Percentiles rank a stretch among this genome's conserved stretches.
Evolutionary conservation across 2,797 vertebrate genomes (phyloP).

Genomic region (Cephalopachus bancanus): DNA sequence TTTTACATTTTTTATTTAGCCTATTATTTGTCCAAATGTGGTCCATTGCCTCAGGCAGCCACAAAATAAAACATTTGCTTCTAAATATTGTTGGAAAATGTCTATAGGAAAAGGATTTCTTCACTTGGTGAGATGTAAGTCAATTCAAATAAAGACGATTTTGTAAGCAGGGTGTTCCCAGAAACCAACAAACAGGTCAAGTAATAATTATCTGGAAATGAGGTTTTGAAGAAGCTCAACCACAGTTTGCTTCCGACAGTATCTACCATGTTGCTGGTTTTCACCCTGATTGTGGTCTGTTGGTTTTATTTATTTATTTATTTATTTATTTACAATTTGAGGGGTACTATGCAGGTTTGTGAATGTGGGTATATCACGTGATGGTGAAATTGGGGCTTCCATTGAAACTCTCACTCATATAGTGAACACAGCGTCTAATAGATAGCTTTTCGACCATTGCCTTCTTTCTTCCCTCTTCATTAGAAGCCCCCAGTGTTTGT

Average conservation of each 20-base stretch:
- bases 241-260: neutral
- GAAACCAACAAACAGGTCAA: neutral
- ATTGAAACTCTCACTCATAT: too few species aligned
- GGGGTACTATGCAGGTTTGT: too few species aligned
- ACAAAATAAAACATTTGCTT: conserved; percentile 27
- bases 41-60: neutral
- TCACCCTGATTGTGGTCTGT: neutral
- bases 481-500: too few species aligned
- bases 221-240: neutral
- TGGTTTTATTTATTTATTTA: neutral
- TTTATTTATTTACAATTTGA: neutral
- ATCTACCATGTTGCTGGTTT: neutral
- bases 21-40: neutral
- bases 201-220: neutral
- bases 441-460: too few species aligned
- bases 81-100: neutral
- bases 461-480: too few species aligned
- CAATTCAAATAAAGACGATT: neutral
- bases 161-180: neutral
- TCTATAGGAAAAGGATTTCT: neutral
- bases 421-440: too few species aligned
- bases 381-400: too few species aligned
- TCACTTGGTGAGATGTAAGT: neutral
- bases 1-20: neutral
- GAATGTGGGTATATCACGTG: too few species aligned